Base-by-base conservation (phyloP, 2,888 invertebrate species). In the Mallateleia sp. region DNA sequence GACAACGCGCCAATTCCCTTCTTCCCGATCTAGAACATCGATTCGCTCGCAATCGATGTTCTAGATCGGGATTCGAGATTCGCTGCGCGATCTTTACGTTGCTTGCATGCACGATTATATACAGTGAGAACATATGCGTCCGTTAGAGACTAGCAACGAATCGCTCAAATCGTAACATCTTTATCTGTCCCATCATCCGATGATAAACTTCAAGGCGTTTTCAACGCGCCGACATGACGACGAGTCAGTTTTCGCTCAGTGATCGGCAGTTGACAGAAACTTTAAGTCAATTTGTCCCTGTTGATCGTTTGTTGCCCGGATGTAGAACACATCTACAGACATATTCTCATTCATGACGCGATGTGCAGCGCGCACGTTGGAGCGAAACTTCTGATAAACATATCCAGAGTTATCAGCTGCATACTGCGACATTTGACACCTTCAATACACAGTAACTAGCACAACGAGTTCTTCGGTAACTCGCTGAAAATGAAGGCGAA, bases 161-260 rank as follows among this genome's bases (percentile, higher is more conserved):
- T n/a, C 2, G 28, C 5, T 5, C 47, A n/a, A n/a, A n/a, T n/a
- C n/a, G n/a, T n/a, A n/a, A n/a, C n/a, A n/a, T n/a, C n/a, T n/a
- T n/a, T n/a, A n/a, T n/a, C n/a, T n/a, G n/a, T n/a, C n/a, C n/a
- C n/a, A n/a, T n/a, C 62, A 62, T 38, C 62, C 62, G 5, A 20
- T 62, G 1, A 6, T 62, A 45, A 64, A 18, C n/a, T 64, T 11
- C 20, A 24, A 1, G 64, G 42, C 22, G 64, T 64, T 42, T 64
- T 45, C 22, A 64, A 64, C 24, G 64, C 45, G 6, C 45, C 64
- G 4, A 1, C 9, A 1, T 7, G 2, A 64, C 45, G 5, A 24
- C 45, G 4, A 64, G 20, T 45, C 1, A 2, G 1, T 3, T 1
- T 1, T 22, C 20, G 4, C 24, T 64, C 9, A 64, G 45, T 15